Conservation (phyloP, 2,113 vertebrate genomes). For the Grammatotria lemairii region DNA sequence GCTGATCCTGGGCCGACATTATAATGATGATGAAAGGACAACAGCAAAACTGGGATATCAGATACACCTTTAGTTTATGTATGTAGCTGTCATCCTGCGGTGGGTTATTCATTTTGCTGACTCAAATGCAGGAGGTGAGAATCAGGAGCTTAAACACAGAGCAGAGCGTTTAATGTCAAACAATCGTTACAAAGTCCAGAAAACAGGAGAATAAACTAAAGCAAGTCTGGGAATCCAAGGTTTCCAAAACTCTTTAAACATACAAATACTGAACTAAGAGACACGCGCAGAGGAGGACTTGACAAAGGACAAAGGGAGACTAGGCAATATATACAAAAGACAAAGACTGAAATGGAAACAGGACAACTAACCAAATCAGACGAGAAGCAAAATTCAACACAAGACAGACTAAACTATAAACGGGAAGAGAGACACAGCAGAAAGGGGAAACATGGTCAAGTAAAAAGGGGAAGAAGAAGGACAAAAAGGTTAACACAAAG, state of each 20-base stretch:
- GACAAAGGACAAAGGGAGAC: neutral
- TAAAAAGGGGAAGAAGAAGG: neutral
- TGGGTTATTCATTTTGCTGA: neutral
- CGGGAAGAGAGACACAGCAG: neutral
- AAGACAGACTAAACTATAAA: neutral
- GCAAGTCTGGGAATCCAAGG: neutral
- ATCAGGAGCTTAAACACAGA: neutral
- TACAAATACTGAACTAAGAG: neutral
- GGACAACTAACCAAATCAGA: neutral
- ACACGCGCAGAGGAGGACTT: fast-evolving
- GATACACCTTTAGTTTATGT: neutral
- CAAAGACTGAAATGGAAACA: neutral
- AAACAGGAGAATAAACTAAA: neutral
- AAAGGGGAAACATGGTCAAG: neutral
- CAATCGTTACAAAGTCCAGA: neutral
- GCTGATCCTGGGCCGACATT: neutral
- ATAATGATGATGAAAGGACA: neutral
- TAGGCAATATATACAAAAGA: neutral
- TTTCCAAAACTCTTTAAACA: neutral
- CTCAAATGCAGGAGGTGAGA: neutral
- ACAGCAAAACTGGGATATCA: neutral
- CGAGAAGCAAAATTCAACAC: neutral
- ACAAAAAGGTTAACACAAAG: neutral
- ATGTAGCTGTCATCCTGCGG: neutral
- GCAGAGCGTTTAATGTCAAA: neutral